Percentiles rank a stretch among this genome's conserved stretches.
These are phyloP conservation scores for Crambe crambe DNA, from an alignment of 37 sponge, comb jelly and placozoan genomes.

Conservation along the genomic window DNA sequence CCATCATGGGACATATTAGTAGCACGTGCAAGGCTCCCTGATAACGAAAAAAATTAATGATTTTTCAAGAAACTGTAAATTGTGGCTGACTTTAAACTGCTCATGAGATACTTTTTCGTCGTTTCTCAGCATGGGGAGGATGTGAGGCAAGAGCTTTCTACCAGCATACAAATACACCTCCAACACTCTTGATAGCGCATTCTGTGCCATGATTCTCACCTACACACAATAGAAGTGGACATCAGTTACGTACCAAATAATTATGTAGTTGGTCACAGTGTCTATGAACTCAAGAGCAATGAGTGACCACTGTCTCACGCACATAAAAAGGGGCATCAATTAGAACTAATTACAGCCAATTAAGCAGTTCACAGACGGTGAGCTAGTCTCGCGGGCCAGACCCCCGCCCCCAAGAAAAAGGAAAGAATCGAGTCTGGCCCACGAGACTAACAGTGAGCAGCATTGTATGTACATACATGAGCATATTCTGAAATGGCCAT, in stretches of 20 bases:
- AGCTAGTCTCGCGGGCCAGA: too few relatives aligned
- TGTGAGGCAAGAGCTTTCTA: slow-evolving; percentile 35
- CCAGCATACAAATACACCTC: slow-evolving; percentile 51
- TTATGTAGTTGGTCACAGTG: too few relatives aligned
- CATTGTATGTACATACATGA: slow-evolving; percentile 36
- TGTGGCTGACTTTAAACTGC: slow-evolving; percentile 78
- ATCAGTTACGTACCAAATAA: too few relatives aligned
- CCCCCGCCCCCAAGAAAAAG: too few relatives aligned
- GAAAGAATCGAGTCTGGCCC: too few relatives aligned
- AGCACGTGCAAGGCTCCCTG: slow-evolving; percentile 79
- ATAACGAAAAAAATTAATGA: not conserved
- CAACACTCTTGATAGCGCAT: slow-evolving; percentile 13
- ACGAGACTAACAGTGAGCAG: too few relatives aligned
- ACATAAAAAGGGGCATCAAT: too few relatives aligned
- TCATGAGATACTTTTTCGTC: slow-evolving; percentile 58
- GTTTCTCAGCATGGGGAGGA: slow-evolving; percentile 39
- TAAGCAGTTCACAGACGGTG: too few relatives aligned
- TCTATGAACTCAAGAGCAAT: too few relatives aligned
- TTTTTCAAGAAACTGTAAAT: too few relatives aligned
- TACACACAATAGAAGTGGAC: not conserved
- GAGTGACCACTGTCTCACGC: too few relatives aligned
- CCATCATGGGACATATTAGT: slow-evolving; percentile 21
- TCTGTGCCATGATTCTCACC: slow-evolving; percentile 69
- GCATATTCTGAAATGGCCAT: slow-evolving; percentile 61
- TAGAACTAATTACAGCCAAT: too few relatives aligned